Percentiles rank a stretch among this genome's conserved stretches.
Conservation (phyloP, 2,888 invertebrate genomes). For the Paralinhomoeus sp. region DNA sequence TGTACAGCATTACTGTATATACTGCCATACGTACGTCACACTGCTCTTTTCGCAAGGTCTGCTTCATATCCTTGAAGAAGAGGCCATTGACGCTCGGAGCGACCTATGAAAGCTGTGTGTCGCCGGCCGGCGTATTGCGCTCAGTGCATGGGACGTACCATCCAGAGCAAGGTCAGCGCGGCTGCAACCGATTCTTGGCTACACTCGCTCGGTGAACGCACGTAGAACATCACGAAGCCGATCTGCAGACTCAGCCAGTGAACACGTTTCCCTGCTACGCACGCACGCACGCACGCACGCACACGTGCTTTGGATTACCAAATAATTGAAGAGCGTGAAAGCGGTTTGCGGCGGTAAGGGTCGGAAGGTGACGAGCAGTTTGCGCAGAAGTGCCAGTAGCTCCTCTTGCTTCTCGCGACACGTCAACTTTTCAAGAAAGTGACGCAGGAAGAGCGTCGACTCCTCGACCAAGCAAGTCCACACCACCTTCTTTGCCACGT, state of each 20-base stretch:
- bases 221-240: conserved; percentile 98
- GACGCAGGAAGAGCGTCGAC: conserved; percentile 74
- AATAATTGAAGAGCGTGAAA: conserved; percentile 88
- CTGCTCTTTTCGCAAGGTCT: conserved; percentile 90
- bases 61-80: conserved; percentile 96
- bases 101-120: conserved; percentile 36
- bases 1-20: neutral
- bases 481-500: conserved; percentile 82
- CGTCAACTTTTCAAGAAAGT: conserved; percentile 80
- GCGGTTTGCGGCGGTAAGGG: conserved; percentile 55
- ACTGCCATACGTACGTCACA: conserved; percentile 47
- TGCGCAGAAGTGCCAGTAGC: conserved; percentile 69
- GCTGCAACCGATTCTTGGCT: conserved; percentile 80
- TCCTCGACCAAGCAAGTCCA: conserved; percentile 97
- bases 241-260: conserved; percentile 29
- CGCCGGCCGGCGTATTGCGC: neutral
- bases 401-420: conserved; percentile 44
- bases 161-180: conserved; percentile 82
- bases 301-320: conserved; percentile 41
- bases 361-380: conserved; percentile 47
- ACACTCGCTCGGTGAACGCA: conserved; percentile 77
- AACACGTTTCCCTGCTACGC: neutral
- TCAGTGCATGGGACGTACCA: too few species aligned
- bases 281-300: too few species aligned
- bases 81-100: conserved; percentile 95